A percentile compares a stretch with the other conserved stretches of the same genome.
phyloP scores from a whole-genome alignment of 2,113 vertebrate genomes.

The Blennius ocellaris region DNA sequence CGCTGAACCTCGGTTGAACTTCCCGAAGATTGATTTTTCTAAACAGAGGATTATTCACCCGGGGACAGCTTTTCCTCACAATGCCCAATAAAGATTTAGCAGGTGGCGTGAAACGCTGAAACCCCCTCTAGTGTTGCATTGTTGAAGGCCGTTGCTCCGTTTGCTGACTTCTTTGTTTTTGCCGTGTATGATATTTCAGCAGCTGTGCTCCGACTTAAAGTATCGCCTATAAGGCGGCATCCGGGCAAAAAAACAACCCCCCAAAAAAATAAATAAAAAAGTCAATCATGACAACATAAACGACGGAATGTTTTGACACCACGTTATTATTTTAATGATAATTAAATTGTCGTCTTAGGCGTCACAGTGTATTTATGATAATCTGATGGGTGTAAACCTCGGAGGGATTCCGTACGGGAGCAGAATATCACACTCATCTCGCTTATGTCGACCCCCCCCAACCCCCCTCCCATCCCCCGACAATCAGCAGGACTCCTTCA shows the following conservation, averaged over 20 bases:
- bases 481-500: constrained; percentile 18
- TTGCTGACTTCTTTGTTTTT: constrained; percentile 76
- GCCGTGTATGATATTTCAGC: constrained; percentile 70
- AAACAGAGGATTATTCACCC: constrained; percentile 53
- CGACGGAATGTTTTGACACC: not conserved
- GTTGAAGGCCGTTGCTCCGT: constrained; percentile 70
- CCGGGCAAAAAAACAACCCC: not conserved
- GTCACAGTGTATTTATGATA: not conserved
- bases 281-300: constrained; percentile 26
- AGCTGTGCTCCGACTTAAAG: constrained; percentile 37
- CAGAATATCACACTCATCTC: too few species aligned
- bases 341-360: not conserved
- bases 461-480: too few species aligned
- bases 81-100: constrained; percentile 57
- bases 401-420: not conserved
- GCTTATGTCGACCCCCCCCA: too few species aligned
- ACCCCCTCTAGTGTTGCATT: constrained; percentile 56
- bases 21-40: constrained; percentile 51
- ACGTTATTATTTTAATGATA: not conserved
- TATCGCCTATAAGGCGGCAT: constrained; percentile 47
- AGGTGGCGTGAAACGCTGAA: constrained; percentile 67
- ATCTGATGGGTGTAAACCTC: not conserved
- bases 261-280: too few species aligned
- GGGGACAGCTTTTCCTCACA: constrained; percentile 50
- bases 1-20: constrained; percentile 66